phyloP scores from a whole-genome alignment of 2,888 invertebrate genomes.

The Apamea epomidion region DNA sequence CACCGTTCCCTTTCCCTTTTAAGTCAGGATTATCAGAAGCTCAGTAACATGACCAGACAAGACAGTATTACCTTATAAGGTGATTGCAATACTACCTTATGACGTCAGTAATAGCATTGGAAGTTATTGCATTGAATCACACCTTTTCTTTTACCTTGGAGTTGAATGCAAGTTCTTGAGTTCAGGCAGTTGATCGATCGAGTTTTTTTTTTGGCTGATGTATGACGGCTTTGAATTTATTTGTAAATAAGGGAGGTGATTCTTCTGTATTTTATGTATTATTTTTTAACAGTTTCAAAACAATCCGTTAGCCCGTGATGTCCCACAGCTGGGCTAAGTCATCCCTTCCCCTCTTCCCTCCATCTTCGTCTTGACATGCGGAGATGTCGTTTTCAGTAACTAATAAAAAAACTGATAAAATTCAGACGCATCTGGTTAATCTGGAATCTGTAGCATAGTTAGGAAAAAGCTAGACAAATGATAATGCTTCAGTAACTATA shows the following conservation, averaged over 20 bases:
- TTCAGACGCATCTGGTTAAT: background rate
- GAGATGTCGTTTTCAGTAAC: background rate
- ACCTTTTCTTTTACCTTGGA: slow-evolving; percentile 35
- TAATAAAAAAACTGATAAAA: background rate
- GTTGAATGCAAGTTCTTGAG: slow-evolving; percentile 2
- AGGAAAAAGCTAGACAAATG: background rate
- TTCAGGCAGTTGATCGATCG: background rate
- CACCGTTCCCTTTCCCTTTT: too few species aligned
- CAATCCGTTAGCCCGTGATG: background rate
- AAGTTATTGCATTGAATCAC: slow-evolving; percentile 39
- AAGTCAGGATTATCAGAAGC: background rate
- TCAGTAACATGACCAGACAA: background rate
- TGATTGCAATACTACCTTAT: background rate
- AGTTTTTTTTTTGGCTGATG: slow-evolving; percentile 5
- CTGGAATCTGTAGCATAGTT: background rate
- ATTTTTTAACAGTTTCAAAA: too few species aligned
- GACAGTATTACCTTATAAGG: slow-evolving; percentile 15
- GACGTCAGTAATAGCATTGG: slow-evolving; percentile 45
- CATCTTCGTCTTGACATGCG: background rate
- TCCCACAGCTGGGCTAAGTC: background rate
- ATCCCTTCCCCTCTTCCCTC: background rate
- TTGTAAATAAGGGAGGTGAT: background rate
- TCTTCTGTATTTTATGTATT: background rate
- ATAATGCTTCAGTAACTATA: background rate
- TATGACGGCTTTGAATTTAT: background rate